Percentiles rank a stretch among this genome's conserved stretches.
Conservation (phyloP, 2,113 vertebrate species). For the Osmerus eperlanus region DNA sequence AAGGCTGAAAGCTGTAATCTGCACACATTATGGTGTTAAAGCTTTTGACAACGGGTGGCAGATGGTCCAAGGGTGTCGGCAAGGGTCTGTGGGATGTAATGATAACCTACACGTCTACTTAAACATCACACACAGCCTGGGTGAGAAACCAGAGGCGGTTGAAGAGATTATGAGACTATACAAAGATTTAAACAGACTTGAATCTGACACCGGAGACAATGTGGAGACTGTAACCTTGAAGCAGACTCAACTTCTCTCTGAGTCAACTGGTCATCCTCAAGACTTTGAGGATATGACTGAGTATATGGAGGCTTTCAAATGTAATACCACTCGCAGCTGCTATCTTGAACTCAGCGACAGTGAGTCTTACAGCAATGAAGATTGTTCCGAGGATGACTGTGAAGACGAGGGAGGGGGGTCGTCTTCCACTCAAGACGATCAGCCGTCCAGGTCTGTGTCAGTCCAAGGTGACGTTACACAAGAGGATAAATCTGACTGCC, state of each 20-base stretch:
- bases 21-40: too few species aligned
- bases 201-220: fast-evolving
- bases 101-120: too few species aligned
- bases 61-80: too few species aligned
- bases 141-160: neutral
- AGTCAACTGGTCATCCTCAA: neutral
- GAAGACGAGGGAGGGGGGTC: neutral
- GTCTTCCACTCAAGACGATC: neutral
- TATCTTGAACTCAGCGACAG: neutral
- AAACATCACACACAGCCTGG: too few species aligned
- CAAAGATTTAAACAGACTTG: neutral
- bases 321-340: neutral
- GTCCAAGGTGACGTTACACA: neutral
- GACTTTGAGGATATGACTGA: neutral
- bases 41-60: too few species aligned
- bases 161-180: neutral
- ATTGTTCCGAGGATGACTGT: neutral
- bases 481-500: neutral
- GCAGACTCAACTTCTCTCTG: neutral
- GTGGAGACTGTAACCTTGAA: neutral
- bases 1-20: too few species aligned
- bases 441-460: neutral
- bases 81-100: too few species aligned
- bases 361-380: neutral
- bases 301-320: neutral